Evolutionary conservation across 2,113 vertebrate genomes (phyloP).

Genomic region (Lepisosteus osseus): DNA sequence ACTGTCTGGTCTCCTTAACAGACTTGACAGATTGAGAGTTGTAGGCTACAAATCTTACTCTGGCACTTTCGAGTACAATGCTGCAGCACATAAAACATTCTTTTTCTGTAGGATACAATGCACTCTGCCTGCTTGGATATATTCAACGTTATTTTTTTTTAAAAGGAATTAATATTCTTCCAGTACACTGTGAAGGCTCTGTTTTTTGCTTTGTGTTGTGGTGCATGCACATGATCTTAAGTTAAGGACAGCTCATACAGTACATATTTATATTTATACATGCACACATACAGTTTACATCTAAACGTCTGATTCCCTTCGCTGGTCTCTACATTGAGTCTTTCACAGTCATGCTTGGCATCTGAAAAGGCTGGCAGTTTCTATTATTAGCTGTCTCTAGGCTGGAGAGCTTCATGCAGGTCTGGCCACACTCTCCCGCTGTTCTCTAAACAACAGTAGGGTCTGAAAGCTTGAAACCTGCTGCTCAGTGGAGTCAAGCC

Average conservation of each 20-base stretch:
- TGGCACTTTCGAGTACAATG: too few relatives aligned
- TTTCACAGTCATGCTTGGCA: background rate
- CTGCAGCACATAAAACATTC: too few relatives aligned
- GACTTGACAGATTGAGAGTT: conserved; percentile 38
- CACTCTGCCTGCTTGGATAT: too few relatives aligned
- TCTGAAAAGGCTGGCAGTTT: background rate
- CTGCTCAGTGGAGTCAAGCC: background rate
- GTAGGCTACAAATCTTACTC: background rate
- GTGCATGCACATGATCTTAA: background rate
- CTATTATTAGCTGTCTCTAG: conserved; percentile 1
- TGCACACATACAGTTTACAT: too few relatives aligned
- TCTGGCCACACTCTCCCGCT: background rate
- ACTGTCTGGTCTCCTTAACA: conserved; percentile 34
- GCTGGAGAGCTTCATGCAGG: background rate
- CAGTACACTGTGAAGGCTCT: too few relatives aligned
- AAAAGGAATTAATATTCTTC: too few relatives aligned
- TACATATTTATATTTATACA: too few relatives aligned
- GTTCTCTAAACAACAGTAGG: background rate
- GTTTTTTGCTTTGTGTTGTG: background rate
- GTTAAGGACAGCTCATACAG: too few relatives aligned
- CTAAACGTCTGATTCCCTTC: background rate
- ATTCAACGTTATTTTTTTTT: too few relatives aligned
- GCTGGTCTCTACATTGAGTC: background rate
- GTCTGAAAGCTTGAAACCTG: background rate
- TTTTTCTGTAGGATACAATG: too few relatives aligned